Base-by-base conservation (phyloP, 2,888 invertebrate species). In the Frankliniella intonsa region DNA sequence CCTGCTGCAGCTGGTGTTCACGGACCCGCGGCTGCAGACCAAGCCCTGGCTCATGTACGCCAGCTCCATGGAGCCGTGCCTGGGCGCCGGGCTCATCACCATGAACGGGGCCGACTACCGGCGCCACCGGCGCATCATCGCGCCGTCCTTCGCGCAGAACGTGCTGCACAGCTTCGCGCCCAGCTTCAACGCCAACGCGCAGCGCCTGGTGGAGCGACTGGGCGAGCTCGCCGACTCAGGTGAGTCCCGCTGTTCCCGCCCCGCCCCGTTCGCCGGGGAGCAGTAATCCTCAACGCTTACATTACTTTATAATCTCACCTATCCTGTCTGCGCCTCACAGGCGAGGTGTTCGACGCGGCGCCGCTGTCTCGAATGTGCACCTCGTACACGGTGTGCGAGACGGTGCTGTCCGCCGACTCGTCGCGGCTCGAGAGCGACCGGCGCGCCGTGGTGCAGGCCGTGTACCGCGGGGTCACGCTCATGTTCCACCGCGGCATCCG, bases 401-500 rank as follows among this genome's bases (percentile, higher is more conserved):
- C 69, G 25, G 69, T 76, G 69, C 69, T 76, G 69, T 76, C 69
- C 11, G 69, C 69, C 22, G 69, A 76, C 69, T 76, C 69, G 25
- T 76, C 69, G 22, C 69, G 69, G 22, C 69, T 76, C 22, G 69
- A 76, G 69, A 22, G 25, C 22, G 69, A 76, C 69, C 69, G 69
- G 25, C 22, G 12, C 11, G 69, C 69, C 69, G 69, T 76, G 22
- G 69, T 76, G 22, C n/a, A 25, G 22, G 69, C 69, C 69, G 69
- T 76, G 22, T 76, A 76, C 69, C 69, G 25, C 22, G 69, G 69
- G 11, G 69, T 76, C 69, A 76, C 69, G 69, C 69, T 76, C 69
- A 76, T 76, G 69, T 76, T 76, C 25, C 69, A 76, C 69, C 69
- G 69, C 69, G 69, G 69, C 69, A 76, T 76, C 69, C 69, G 69